Percentiles rank a stretch among this genome's conserved stretches.
These are phyloP conservation scores for Tenthredo scrophulariae DNA, from an alignment of 2,888 invertebrate genomes.

Conservation along the genomic window DNA sequence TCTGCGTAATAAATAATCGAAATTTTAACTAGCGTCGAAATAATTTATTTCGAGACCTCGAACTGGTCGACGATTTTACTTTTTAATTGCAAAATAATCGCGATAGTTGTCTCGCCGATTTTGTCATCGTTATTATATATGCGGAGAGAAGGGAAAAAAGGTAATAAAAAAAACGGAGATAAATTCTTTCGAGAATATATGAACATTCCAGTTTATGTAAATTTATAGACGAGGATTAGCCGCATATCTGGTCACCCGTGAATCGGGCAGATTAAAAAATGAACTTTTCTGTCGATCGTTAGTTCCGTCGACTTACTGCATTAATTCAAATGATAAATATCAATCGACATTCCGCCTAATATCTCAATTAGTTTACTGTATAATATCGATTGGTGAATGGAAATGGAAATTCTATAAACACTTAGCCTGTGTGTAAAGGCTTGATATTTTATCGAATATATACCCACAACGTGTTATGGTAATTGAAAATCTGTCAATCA, in stretches of 20 bases:
- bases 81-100: conserved; percentile 16
- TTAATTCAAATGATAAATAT: conserved; percentile 5
- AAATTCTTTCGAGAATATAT: conserved; percentile 14
- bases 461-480: not conserved
- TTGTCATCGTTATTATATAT: not conserved
- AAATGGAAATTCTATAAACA: not conserved
- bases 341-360: conserved; percentile 10
- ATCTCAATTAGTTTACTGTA: conserved; percentile 18
- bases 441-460: not conserved
- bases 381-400: not conserved
- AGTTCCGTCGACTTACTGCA: not conserved
- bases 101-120: not conserved
- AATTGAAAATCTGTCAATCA: conserved; percentile 7
- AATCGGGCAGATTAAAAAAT: conserved; percentile 1
- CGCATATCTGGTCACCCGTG: not conserved
- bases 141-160: not conserved
- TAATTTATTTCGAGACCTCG: not conserved
- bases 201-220: conserved; percentile 20
- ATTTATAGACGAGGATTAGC: not conserved
- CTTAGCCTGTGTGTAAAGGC: not conserved
- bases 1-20: not conserved
- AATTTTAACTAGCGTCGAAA: not conserved
- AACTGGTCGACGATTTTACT: conserved; percentile 6
- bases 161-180: conserved; percentile 5
- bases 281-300: not conserved